phyloP scores from a whole-genome alignment of 2,888 invertebrate genomes.

The Protonemura montana region DNA sequence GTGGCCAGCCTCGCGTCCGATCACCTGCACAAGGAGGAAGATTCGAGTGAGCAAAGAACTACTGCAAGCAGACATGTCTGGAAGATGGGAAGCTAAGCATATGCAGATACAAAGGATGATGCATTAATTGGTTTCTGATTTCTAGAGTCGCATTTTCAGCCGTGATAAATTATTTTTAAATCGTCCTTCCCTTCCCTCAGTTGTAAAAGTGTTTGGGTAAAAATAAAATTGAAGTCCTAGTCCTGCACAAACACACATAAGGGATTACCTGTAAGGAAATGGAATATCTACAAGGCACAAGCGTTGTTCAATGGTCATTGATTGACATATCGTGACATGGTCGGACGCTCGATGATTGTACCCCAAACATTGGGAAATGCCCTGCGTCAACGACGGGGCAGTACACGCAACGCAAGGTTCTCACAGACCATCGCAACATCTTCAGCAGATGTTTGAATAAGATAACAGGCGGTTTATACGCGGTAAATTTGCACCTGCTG shows the following conservation, averaged over 20 bases:
- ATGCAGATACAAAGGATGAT: conserved; percentile 15
- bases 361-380: not conserved
- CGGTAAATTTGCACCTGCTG: not conserved
- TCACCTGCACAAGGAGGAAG: conserved; percentile 64
- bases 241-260: no score
- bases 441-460: not conserved
- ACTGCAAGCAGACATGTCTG: conserved; percentile 18
- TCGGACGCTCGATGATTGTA: no score
- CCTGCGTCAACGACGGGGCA: not conserved
- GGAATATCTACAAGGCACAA: no score
- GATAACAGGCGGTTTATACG: not conserved
- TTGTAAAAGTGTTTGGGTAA: no score
- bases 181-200: no score
- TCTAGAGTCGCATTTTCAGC: conserved; percentile 17
- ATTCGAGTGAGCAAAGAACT: conserved; percentile 32
- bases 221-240: no score
- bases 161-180: conserved; percentile 2
- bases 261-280: no score
- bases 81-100: no score
- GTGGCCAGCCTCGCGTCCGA: conserved; percentile 69
- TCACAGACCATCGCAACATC: not conserved
- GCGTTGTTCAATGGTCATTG: no score
- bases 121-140: conserved; percentile 19
- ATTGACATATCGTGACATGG: no score
- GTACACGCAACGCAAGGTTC: not conserved